These are phyloP conservation scores for Drosophila bunnanda DNA, from an alignment of 2,888 invertebrate species.

Conservation along the genomic window DNA sequence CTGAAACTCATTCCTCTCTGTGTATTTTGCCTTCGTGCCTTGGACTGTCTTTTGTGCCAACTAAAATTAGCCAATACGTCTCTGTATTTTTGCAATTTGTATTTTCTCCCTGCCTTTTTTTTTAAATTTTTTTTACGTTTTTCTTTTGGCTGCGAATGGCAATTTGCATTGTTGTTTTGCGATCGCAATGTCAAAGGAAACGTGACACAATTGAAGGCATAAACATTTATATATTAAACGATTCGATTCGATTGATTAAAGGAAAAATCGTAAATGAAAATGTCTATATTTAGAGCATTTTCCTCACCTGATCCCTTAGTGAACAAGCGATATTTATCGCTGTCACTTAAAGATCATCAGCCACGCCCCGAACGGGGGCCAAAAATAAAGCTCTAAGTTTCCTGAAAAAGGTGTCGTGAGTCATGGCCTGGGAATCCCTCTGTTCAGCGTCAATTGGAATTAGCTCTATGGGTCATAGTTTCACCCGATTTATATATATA, in stretches of 20 bases:
- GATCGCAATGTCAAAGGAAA: constrained; percentile 60
- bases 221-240: constrained; percentile 38
- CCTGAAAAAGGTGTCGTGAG: constrained; percentile 2
- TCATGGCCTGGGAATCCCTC: constrained; percentile 15
- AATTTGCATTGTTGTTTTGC: constrained; percentile 39
- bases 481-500: neutral
- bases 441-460: neutral
- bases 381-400: constrained; percentile 7
- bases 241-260: constrained; percentile 7
- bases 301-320: constrained; percentile 29
- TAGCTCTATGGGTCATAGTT: neutral
- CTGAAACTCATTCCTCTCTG: neutral
- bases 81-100: constrained; percentile 10
- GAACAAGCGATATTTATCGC: constrained; percentile 59
- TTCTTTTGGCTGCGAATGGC: constrained; percentile 38
- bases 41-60: constrained; percentile 47
- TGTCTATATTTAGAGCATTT: constrained; percentile 40
- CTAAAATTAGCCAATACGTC: constrained; percentile 63
- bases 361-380: constrained; percentile 26
- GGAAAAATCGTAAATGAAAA: constrained; percentile 3
- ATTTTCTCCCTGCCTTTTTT: neutral
- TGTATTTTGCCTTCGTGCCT: constrained; percentile 29
- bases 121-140: constrained; percentile 16
- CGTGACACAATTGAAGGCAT: constrained; percentile 56
- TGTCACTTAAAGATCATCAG: constrained; percentile 45